Conservation (phyloP, 2,888 invertebrate species). For the Dolichopus griseipennis region DNA sequence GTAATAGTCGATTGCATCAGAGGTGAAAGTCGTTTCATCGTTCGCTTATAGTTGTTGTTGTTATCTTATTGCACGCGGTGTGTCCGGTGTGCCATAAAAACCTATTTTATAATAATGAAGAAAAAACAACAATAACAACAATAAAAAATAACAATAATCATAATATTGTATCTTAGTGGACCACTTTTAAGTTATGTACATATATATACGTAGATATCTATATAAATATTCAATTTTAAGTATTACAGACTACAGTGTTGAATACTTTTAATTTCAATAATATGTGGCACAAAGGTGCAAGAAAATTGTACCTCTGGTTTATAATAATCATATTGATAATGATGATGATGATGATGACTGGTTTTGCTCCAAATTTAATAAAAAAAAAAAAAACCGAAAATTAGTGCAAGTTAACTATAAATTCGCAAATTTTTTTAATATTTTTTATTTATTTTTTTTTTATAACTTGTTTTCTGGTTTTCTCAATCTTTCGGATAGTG, state of each 20-base stretch:
- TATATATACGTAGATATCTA: no score
- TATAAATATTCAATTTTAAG: neutral
- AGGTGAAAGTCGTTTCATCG: slow-evolving; percentile 25
- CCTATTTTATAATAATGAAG: slow-evolving; percentile 13
- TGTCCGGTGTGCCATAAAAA: slow-evolving; percentile 15
- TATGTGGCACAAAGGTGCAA: neutral
- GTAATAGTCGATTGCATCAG: slow-evolving; percentile 24
- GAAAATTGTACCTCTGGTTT: no score
- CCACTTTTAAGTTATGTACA: neutral
- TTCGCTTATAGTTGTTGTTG: neutral
- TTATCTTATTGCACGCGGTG: slow-evolving; percentile 6
- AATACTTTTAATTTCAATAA: neutral
- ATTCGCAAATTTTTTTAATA: neutral
- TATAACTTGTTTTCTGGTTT: no score
- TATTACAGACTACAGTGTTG: neutral
- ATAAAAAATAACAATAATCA: neutral
- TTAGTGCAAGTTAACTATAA: neutral
- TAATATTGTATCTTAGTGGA: neutral
- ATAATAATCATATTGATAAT: no score
- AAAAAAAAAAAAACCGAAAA: neutral
- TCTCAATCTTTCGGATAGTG: no score
- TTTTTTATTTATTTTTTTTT: no score
- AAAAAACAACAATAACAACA: neutral
- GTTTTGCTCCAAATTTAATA: neutral
- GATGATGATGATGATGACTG: neutral